phyloP scores from a whole-genome alignment of 2,113 vertebrate species.

The Gavia stellata region DNA sequence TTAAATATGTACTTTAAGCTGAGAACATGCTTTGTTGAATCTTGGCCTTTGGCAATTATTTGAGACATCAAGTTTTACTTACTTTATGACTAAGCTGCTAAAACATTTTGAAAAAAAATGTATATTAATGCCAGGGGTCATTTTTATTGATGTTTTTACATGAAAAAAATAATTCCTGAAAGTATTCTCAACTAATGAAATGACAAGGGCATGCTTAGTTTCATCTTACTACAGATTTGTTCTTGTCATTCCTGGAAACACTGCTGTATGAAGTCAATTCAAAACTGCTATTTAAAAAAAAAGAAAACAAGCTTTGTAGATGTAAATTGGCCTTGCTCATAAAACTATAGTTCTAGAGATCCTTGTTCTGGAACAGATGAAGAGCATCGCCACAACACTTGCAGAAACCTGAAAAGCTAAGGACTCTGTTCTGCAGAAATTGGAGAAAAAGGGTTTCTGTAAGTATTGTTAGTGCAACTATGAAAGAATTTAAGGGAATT shows the following conservation, averaged over 20 bases:
- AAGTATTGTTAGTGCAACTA: neutral
- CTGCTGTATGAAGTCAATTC: neutral
- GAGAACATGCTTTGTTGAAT: neutral
- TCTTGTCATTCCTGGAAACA: neutral
- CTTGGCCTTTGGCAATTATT: neutral
- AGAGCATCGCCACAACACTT: rapidly evolving
- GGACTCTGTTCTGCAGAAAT: neutral
- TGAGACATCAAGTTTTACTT: neutral
- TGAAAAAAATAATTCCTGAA: neutral
- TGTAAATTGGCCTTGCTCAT: neutral
- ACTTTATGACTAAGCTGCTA: neutral
- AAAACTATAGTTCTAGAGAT: neutral
- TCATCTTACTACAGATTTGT: neutral
- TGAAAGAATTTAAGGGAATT: neutral
- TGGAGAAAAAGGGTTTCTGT: rapidly evolving
- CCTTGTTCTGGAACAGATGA: neutral
- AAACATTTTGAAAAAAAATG: neutral
- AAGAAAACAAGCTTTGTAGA: neutral
- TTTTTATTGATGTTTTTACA: neutral
- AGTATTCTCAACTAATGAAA: neutral
- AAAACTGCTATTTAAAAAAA: neutral
- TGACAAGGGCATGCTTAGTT: neutral
- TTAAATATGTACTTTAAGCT: constrained; percentile 23
- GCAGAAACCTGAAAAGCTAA: neutral
- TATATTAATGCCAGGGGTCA: neutral